phyloP scores from a whole-genome alignment of 2,113 vertebrate genomes.

The Regulus satrapa region DNA sequence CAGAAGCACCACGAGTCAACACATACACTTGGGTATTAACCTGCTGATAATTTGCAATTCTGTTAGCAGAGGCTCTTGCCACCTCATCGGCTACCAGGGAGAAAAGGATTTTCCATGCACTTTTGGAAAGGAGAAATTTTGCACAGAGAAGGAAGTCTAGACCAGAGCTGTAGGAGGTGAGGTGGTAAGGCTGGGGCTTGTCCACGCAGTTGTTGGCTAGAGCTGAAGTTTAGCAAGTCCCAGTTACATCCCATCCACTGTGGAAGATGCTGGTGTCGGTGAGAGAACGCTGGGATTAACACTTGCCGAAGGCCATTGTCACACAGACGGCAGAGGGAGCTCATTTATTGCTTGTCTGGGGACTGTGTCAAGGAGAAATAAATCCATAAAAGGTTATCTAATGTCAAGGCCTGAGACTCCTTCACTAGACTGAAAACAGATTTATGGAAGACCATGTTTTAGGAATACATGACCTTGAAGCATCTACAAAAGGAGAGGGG shows the following conservation, averaged over 20 bases:
- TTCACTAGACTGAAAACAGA: background rate
- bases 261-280: background rate
- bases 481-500: background rate
- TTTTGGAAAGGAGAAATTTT: background rate
- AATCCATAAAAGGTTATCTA: background rate
- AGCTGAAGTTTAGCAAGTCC: background rate
- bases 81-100: background rate
- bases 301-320: background rate
- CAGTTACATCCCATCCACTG: background rate
- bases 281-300: background rate
- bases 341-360: background rate
- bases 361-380: background rate
- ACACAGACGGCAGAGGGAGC: slow-evolving; percentile 46
- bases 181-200: background rate
- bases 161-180: background rate
- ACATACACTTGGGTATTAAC: background rate
- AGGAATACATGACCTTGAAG: background rate
- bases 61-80: background rate
- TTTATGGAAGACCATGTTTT: background rate
- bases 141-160: background rate
- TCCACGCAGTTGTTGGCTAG: background rate
- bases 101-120: background rate
- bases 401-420: background rate
- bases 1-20: background rate
- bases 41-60: background rate